phyloP scores from a whole-genome alignment of 2,888 invertebrate species.

The Epinotia ramella region DNA sequence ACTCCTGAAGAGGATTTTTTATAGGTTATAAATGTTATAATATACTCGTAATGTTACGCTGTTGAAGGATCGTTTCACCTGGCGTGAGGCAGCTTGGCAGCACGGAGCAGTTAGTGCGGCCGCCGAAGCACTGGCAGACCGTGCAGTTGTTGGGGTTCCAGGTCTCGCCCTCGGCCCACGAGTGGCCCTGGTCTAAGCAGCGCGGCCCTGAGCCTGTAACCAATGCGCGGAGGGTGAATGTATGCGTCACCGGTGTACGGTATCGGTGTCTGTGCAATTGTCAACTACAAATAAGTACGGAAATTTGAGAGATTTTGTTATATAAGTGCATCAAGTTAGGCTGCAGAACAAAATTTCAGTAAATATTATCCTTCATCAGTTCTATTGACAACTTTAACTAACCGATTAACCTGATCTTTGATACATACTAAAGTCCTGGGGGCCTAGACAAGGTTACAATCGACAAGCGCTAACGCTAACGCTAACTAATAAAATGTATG shows the following conservation, averaged over 20 bases:
- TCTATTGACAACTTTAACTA: neutral
- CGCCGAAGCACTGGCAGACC: conserved; percentile 88
- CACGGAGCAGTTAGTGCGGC: conserved; percentile 85
- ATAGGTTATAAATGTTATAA: too few species aligned
- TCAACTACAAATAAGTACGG: neutral
- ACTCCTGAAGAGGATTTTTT: too few species aligned
- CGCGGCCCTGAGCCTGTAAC: conserved; percentile 53
- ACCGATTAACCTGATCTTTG: neutral
- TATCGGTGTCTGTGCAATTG: neutral
- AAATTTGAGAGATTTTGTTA: too few species aligned
- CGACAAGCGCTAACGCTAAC: too few species aligned
- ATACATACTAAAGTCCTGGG: too few species aligned
- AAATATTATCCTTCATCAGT: neutral
- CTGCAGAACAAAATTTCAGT: neutral
- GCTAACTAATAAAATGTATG: too few species aligned
- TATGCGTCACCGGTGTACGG: neutral
- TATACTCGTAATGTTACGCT: too few species aligned
- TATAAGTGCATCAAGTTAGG: too few species aligned
- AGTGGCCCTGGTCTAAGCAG: conserved; percentile 86
- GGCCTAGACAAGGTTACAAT: too few species aligned
- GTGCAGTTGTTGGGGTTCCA: conserved; percentile 88
- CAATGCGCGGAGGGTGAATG: neutral
- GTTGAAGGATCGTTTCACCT: conserved; percentile 47
- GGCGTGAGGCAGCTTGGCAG: conserved; percentile 58
- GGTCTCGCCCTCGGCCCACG: conserved; percentile 88